Conservation (phyloP, 2,797 vertebrate species). For the Octomys mimax region DNA sequence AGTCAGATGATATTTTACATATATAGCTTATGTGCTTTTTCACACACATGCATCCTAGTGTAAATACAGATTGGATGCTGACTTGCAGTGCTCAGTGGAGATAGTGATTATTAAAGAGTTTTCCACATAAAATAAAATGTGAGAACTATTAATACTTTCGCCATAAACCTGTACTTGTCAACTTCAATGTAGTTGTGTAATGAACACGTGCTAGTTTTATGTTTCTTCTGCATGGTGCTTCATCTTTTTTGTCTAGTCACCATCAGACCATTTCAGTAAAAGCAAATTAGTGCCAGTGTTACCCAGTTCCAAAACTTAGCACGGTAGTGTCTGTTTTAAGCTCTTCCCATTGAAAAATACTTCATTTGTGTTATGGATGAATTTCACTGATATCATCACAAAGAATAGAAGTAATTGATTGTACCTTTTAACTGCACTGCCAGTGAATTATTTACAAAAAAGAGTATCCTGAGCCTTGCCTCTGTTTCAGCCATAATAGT, state of each 20-base stretch:
- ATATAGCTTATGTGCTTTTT: background rate
- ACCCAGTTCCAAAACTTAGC: background rate
- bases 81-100: conserved; percentile 18
- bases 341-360: conserved; percentile 41
- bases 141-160: conserved; percentile 70
- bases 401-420: conserved; percentile 61
- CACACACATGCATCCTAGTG: background rate
- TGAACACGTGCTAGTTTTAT: conserved; percentile 66
- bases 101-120: conserved; percentile 9
- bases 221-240: conserved; percentile 10
- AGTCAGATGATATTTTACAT: background rate
- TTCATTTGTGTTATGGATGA: conserved; percentile 70
- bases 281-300: conserved; percentile 69
- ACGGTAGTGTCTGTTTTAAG: background rate
- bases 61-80: background rate
- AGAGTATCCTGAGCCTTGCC: conserved; percentile 53
- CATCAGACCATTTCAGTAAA: conserved; percentile 65
- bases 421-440: conserved; percentile 26
- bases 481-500: conserved; percentile 36
- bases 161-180: conserved; percentile 58
- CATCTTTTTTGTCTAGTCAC: conserved; percentile 63
- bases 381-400: conserved; percentile 72
- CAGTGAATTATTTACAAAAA: conserved; percentile 71
- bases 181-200: conserved; percentile 64
- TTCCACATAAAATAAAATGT: conserved; percentile 55